These are phyloP conservation scores for Leuciscus waleckii DNA, from an alignment of 2,797 vertebrate genomes.

Conservation along the genomic window DNA sequence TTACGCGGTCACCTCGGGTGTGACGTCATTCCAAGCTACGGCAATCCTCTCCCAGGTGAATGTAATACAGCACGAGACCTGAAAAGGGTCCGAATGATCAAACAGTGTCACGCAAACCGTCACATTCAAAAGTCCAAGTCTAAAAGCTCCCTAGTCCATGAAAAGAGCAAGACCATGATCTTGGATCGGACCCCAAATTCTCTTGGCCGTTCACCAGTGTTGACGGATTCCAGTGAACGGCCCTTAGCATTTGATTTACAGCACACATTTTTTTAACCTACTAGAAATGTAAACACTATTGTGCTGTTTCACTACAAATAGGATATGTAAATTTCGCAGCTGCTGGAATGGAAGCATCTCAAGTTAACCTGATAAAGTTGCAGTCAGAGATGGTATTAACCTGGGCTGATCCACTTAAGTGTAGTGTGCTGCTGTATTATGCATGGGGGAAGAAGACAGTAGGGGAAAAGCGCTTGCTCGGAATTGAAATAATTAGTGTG, in stretches of 20 bases:
- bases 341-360: neutral
- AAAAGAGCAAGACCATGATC: neutral
- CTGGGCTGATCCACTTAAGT: conserved; percentile 29
- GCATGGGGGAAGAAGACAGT: conserved; percentile 40
- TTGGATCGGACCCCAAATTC: neutral
- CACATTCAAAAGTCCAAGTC: neutral
- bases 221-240: neutral
- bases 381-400: conserved; percentile 27
- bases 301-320: neutral
- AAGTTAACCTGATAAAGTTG: conserved; percentile 32
- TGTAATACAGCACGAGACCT: neutral
- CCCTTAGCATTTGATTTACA: neutral
- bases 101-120: neutral
- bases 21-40: too few relatives aligned
- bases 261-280: neutral
- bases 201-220: neutral
- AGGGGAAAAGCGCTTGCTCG: conserved; percentile 5
- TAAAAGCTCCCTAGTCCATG: neutral
- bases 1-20: too few relatives aligned
- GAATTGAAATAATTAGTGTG: conserved; percentile 46
- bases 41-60: neutral
- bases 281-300: conserved; percentile 7
- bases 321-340: neutral
- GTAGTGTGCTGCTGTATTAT: conserved; percentile 33
- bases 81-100: neutral